A percentile compares a stretch with the other conserved stretches of the same genome.
Conservation (phyloP, 2,113 vertebrate species). For the Engystomops pustulosus region DNA sequence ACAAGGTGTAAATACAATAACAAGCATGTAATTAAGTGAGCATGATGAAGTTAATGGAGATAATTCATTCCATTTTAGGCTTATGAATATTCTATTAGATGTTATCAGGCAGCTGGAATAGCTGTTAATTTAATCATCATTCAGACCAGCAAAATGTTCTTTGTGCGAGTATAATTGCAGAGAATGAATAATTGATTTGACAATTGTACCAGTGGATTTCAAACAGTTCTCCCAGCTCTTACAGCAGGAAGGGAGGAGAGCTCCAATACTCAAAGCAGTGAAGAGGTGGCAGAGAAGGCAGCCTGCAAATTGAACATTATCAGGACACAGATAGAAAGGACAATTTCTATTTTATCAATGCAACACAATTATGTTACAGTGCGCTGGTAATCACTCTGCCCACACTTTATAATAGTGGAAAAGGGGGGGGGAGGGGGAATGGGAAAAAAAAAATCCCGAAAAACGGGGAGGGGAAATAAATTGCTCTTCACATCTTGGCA, state of each 20-base stretch:
- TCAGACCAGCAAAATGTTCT: slow-evolving; percentile 99
- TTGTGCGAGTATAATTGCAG: slow-evolving; percentile 99
- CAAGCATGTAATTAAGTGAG: slow-evolving; percentile 99
- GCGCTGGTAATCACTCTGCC: slow-evolving; percentile 98
- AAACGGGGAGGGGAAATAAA: slow-evolving; percentile 77
- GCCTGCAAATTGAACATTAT: slow-evolving; percentile 99
- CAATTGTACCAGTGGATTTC: slow-evolving; percentile 99
- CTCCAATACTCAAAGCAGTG: slow-evolving; percentile 88
- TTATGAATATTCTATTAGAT: slow-evolving; percentile 99
- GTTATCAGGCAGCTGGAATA: slow-evolving; percentile 99
- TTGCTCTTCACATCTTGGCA: slow-evolving; percentile 85
- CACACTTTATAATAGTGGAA: slow-evolving; percentile 80
- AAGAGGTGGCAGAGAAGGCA: slow-evolving; percentile 95
- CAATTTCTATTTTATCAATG: slow-evolving; percentile 99
- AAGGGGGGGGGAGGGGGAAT: neutral
- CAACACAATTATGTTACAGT: slow-evolving; percentile 99
- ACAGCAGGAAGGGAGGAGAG: slow-evolving; percentile 90
- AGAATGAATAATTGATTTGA: slow-evolving; percentile 99
- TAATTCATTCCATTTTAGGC: slow-evolving; percentile 99
- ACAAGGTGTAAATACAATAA: slow-evolving; percentile 99
- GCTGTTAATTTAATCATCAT: slow-evolving; percentile 99
- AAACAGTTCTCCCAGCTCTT: slow-evolving; percentile 92
- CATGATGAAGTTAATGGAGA: slow-evolving; percentile 99
- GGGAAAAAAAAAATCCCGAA: slow-evolving; percentile 4
- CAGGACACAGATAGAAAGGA: slow-evolving; percentile 99